These are phyloP conservation scores for Atethmia centrago DNA, from an alignment of 2,888 invertebrate genomes.

Conservation along the genomic window DNA sequence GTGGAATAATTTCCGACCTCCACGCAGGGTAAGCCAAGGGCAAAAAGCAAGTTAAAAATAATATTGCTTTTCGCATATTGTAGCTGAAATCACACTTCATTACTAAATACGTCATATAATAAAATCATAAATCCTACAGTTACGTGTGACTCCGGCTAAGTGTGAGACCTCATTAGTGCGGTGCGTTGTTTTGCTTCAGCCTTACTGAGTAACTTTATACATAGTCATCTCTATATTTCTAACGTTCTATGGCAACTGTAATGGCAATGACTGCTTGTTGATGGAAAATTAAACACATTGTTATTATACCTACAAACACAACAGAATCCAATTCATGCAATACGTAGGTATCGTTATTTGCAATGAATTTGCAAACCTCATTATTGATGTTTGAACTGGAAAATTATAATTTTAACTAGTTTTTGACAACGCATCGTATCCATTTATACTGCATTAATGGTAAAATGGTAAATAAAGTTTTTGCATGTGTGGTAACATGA, in stretches of 20 bases:
- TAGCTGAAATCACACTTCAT: not conserved
- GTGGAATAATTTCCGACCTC: too few species aligned
- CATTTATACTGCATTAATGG: slow-evolving; percentile 23
- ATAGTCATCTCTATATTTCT: not conserved
- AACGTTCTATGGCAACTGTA: not conserved
- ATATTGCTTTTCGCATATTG: not conserved
- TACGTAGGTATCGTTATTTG: slow-evolving; percentile 60
- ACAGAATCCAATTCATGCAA: slow-evolving; percentile 65
- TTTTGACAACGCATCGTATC: slow-evolving; percentile 34
- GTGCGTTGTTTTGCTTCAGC: too few species aligned
- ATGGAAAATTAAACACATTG: slow-evolving; percentile 56
- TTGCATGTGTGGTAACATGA: not conserved
- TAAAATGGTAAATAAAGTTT: slow-evolving; percentile 11
- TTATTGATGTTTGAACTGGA: slow-evolving; percentile 60
- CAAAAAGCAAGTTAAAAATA: not conserved
- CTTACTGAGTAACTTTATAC: not conserved
- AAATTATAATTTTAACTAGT: slow-evolving; percentile 66
- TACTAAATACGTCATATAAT: not conserved
- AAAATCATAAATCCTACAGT: not conserved
- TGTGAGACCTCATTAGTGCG: too few species aligned
- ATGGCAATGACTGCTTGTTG: slow-evolving; percentile 30
- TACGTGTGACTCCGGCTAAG: not conserved
- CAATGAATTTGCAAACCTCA: slow-evolving; percentile 67
- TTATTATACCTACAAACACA: slow-evolving; percentile 60
- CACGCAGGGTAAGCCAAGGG: too few species aligned